Base-by-base conservation (phyloP, 53 echinoderm and acorn worm species). In the Astropecten irregularis region DNA sequence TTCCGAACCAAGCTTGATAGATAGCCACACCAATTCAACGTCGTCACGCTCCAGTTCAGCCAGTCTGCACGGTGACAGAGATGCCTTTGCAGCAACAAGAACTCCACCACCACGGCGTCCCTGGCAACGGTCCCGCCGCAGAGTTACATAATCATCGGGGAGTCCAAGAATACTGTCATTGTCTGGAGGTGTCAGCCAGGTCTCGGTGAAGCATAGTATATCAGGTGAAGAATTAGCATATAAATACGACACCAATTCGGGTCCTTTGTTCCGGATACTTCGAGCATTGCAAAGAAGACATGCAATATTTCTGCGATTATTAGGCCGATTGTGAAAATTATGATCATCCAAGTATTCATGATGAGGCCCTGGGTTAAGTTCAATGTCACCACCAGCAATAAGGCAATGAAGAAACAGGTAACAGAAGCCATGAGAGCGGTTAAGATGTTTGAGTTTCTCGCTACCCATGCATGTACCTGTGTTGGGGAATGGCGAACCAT, bases 361-460 rank as follows among this genome's bases (percentile, higher is more conserved):
- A 31, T 65, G 33, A 1, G 31, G 65, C 31, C 34, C 32, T 33
- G 65, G 65, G 37, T 65, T 65, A 10, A 65, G 65, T 36, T 65
- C 34, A 65, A 65, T 3, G 39, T 65, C 65, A 65, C 65, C 34
- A 65, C 34, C 65, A 65, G 33, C 65, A 65, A 65, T 32, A 14
- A 65, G 65, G 65, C 34, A 19, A 13, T 65, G 37, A 0, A n/a
- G n/a, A n/a, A n/a, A n/a, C n/a, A n/a, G n/a, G n/a, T n/a, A n/a
- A n/a, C n/a, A n/a, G n/a, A n/a, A n/a, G n/a, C n/a, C n/a, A n/a
- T n/a, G n/a, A n/a, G n/a, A n/a, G n/a, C n/a, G n/a, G n/a, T n/a
- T n/a, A n/a, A n/a, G n/a, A n/a, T n/a, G n/a, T n/a, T n/a, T n/a
- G n/a, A n/a, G n/a, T n/a, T n/a, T n/a, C n/a, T n/a, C n/a, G n/a